Evolutionary conservation across 2,113 vertebrate species (phyloP).

Genomic region (Serinus canaria): DNA sequence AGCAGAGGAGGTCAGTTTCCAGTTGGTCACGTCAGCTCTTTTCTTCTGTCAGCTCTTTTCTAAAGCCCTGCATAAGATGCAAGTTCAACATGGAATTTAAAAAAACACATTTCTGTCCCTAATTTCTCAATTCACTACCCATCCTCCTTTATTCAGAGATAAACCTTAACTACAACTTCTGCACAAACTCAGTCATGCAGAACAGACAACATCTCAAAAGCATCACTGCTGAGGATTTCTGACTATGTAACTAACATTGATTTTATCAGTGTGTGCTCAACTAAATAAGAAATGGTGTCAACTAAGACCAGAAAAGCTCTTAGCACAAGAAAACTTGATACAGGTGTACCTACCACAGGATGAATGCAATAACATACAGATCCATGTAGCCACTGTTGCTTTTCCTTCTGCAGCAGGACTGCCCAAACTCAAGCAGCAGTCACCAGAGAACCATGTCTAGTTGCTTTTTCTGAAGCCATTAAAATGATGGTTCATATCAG

Average conservation of each 20-base stretch:
- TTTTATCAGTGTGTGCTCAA: background rate
- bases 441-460: background rate
- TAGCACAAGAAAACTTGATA: background rate
- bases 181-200: background rate
- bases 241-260: background rate
- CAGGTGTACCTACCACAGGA: background rate
- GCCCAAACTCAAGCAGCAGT: background rate
- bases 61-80: background rate
- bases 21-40: background rate
- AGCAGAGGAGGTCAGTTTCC: background rate
- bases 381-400: background rate
- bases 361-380: background rate
- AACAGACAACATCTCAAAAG: background rate
- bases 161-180: background rate
- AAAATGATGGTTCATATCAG: background rate
- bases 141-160: background rate
- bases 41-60: background rate
- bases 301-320: background rate
- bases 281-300: background rate
- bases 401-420: background rate
- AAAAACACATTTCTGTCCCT: background rate
- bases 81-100: background rate
- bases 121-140: background rate
- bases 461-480: background rate
- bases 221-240: background rate